phyloP scores from a whole-genome alignment of 2,888 invertebrate species.

The Andrena bucephala region DNA sequence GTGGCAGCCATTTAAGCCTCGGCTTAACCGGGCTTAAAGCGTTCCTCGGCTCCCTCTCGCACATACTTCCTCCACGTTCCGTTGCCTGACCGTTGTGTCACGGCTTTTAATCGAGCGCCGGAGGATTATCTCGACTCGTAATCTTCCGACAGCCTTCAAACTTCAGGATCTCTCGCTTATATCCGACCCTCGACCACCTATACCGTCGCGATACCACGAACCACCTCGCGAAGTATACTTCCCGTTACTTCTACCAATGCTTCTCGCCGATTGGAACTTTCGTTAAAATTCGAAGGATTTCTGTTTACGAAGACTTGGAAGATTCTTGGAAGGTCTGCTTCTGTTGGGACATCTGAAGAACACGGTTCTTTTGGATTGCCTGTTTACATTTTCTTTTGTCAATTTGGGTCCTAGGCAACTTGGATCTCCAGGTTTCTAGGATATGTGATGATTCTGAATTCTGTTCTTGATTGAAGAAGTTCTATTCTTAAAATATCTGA shows the following conservation, averaged over 20 bases:
- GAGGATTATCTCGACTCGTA: slow-evolving; percentile 61
- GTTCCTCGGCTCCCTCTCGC: slow-evolving; percentile 43
- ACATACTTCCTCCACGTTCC: slow-evolving; percentile 61
- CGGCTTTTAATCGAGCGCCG: slow-evolving; percentile 70
- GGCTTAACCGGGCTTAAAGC: slow-evolving; percentile 67
- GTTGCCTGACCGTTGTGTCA: slow-evolving; percentile 48
- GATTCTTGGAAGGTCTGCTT: background rate
- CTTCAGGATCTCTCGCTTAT: slow-evolving; percentile 37
- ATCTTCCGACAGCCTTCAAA: slow-evolving; percentile 54
- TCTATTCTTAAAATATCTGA: background rate
- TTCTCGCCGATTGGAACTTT: background rate
- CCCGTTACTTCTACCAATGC: background rate
- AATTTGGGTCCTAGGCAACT: no score
- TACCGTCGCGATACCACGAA: background rate
- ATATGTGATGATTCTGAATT: no score
- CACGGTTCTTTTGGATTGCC: no score
- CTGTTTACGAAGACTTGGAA: background rate
- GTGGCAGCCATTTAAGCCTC: slow-evolving; percentile 59
- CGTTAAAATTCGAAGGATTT: background rate
- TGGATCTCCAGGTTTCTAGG: no score
- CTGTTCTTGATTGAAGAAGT: no score
- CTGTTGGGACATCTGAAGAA: no score
- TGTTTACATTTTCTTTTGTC: no score
- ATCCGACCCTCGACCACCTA: slow-evolving; percentile 21
- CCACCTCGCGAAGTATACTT: background rate